These are phyloP conservation scores for Trochalopteron elliotii DNA, from an alignment of 2,113 vertebrate genomes.

Conservation along the genomic window DNA sequence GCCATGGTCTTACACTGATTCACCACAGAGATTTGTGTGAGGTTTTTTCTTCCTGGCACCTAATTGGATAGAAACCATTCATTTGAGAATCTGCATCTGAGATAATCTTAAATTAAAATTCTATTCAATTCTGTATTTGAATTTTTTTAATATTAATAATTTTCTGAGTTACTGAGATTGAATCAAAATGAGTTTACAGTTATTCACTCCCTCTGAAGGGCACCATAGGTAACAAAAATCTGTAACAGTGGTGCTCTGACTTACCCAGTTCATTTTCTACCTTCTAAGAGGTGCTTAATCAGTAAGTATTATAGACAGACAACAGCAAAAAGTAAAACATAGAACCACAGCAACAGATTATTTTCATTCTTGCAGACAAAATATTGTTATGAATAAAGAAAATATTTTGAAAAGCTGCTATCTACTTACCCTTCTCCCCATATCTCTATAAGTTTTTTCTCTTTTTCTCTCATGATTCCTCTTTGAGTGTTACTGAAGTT, in stretches of 20 bases:
- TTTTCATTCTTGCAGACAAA: neutral
- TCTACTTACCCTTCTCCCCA: neutral
- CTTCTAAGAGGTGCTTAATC: neutral
- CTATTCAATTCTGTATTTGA: neutral
- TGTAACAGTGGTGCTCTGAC: neutral
- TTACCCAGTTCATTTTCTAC: neutral
- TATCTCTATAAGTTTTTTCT: neutral
- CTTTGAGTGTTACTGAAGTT: neutral
- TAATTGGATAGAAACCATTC: neutral
- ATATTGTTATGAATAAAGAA: neutral
- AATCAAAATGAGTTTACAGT: neutral
- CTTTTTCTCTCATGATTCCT: neutral
- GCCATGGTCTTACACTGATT: neutral
- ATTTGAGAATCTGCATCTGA: neutral
- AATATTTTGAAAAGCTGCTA: neutral
- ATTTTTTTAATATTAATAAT: neutral
- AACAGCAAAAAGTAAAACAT: neutral
- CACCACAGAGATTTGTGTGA: neutral
- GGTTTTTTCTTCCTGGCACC: neutral
- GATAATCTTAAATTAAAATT: neutral
- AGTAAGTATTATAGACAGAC: neutral
- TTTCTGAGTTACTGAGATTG: neutral
- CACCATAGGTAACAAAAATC: neutral
- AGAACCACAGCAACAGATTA: neutral
- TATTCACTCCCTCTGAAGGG: neutral